A percentile compares a stretch with the other conserved stretches of the same genome.
These are phyloP conservation scores for Meandrina meandrites DNA, from an alignment of 92 coral and sea anemone species.

Conservation along the genomic window DNA sequence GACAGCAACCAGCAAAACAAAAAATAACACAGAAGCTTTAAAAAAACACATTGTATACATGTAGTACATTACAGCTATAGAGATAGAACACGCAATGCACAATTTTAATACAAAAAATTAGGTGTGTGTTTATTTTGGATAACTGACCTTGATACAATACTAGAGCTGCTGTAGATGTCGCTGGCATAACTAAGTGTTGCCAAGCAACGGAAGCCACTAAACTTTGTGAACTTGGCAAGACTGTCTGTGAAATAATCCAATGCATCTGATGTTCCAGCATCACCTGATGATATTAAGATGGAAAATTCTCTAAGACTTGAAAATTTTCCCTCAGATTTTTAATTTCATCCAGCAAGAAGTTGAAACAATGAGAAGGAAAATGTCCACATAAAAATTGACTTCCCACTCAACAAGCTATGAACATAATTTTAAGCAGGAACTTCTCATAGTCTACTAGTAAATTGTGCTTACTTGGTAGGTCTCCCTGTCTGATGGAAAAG, in stretches of 20 bases:
- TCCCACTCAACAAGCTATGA: neutral
- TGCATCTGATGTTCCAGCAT: constrained; percentile 77
- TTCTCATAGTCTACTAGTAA: too few species aligned
- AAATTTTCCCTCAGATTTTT: too few species aligned
- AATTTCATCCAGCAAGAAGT: neutral
- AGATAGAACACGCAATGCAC: too few species aligned
- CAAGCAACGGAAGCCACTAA: constrained; percentile 92
- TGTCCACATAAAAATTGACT: neutral
- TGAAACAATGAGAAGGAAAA: neutral
- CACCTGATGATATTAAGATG: constrained; percentile 50
- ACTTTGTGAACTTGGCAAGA: constrained; percentile 94
- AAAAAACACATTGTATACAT: too few species aligned
- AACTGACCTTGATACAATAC: constrained; percentile 93
- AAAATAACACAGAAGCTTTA: too few species aligned
- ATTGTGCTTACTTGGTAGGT: constrained; percentile 73
- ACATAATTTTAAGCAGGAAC: neutral
- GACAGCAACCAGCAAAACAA: neutral
- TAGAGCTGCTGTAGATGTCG: constrained; percentile 93
- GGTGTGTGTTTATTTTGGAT: too few species aligned
- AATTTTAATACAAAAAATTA: too few species aligned
- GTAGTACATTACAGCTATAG: too few species aligned
- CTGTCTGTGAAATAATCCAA: constrained; percentile 95
- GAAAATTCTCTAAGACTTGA: too few species aligned
- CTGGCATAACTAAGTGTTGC: constrained; percentile 98
- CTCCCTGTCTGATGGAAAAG: constrained; percentile 97